A percentile compares a stretch with the other conserved stretches of the same genome.
Evolutionary conservation across 2,113 vertebrate genomes (phyloP).

Genomic region (Vanacampus margaritifer): DNA sequence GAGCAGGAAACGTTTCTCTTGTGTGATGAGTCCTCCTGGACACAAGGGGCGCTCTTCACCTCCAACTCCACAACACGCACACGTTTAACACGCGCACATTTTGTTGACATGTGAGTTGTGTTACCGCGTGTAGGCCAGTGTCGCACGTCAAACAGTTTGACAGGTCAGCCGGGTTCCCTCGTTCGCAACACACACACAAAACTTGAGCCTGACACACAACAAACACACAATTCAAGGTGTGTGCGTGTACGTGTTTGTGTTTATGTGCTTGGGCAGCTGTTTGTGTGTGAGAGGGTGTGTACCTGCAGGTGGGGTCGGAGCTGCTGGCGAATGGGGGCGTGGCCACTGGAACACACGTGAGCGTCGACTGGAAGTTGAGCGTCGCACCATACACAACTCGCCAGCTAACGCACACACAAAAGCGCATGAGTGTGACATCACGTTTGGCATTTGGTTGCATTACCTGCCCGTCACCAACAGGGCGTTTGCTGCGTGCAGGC

Average conservation of each 20-base stretch:
- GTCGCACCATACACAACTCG: slow-evolving; percentile 2
- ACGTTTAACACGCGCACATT: neutral
- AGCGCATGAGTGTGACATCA: neutral
- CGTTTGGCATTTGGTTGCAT: neutral
- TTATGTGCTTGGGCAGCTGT: too few relatives aligned
- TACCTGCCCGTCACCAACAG: neutral
- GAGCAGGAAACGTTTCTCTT: slow-evolving; percentile 70
- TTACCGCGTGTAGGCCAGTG: slow-evolving; percentile 32
- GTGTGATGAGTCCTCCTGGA: slow-evolving; percentile 26
- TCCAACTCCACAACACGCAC: slow-evolving; percentile 1
- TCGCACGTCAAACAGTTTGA: slow-evolving; percentile 52
- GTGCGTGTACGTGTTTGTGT: too few relatives aligned
- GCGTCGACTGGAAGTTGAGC: neutral
- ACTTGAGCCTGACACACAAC: slow-evolving; percentile 27
- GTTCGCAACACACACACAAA: slow-evolving; percentile 41
- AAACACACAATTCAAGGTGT: too few relatives aligned
- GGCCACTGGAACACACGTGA: neutral
- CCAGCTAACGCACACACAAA: neutral
- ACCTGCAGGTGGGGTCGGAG: neutral
- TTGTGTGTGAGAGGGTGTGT: too few relatives aligned
- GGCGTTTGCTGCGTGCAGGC: neutral
- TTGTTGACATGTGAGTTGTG: too few relatives aligned
- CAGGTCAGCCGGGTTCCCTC: slow-evolving; percentile 34
- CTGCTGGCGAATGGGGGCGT: neutral
- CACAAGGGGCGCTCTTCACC: slow-evolving; percentile 40